phyloP scores from a whole-genome alignment of 2,888 invertebrate genomes.

The Cephus pygmeus region DNA sequence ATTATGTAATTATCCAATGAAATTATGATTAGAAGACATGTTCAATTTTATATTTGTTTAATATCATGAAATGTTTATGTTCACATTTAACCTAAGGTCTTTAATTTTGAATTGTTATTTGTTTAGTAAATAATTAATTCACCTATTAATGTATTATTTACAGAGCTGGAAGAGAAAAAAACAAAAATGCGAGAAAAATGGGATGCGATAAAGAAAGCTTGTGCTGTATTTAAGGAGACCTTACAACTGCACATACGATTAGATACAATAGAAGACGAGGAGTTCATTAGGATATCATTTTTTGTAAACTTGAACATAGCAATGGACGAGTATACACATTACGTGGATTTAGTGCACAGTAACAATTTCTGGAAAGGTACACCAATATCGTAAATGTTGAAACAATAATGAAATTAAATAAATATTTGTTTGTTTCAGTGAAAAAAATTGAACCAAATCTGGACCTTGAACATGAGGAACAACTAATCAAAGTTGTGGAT shows the following conservation, averaged over 20 bases:
- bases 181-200: constrained; percentile 39
- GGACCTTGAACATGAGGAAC: constrained; percentile 38
- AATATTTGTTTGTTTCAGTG: constrained; percentile 42
- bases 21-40: no score
- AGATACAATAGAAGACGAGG: constrained; percentile 27
- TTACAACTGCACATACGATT: constrained; percentile 47
- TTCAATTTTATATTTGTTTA: no score
- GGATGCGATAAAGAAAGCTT: constrained; percentile 50
- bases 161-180: constrained; percentile 37
- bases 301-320: constrained; percentile 39
- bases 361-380: constrained; percentile 52
- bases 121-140: no score
- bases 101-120: background rate
- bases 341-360: constrained; percentile 35
- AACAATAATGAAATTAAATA: background rate
- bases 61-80: no score
- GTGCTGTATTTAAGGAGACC: constrained; percentile 45
- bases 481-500: constrained; percentile 36
- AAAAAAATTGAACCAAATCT: constrained; percentile 50
- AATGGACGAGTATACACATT: constrained; percentile 25
- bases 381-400: background rate
- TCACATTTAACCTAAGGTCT: background rate
- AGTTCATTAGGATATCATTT: constrained; percentile 45
- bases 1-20: no score
- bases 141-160: background rate